phyloP scores from a whole-genome alignment of 1,140 invertebrate genomes.

The Aphaenogaster rudis region DNA sequence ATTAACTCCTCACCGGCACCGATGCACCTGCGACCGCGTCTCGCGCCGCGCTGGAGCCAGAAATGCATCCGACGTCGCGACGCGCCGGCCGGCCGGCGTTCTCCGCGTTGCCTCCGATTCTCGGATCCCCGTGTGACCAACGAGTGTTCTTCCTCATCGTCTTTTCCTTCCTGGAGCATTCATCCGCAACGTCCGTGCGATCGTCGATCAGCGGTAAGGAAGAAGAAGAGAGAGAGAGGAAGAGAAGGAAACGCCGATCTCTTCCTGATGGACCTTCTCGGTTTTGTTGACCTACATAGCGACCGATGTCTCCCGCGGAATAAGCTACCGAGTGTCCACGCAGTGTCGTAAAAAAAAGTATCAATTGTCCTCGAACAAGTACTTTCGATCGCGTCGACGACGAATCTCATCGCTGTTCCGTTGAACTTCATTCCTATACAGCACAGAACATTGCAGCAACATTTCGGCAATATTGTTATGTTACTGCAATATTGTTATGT shows the following conservation, averaged over 20 bases:
- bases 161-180: neutral
- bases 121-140: neutral
- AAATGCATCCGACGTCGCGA: slow-evolving; percentile 63
- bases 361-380: neutral
- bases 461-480: too few species aligned
- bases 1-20: slow-evolving; percentile 78
- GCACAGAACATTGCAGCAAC: too few species aligned
- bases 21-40: slow-evolving; percentile 75
- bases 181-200: neutral
- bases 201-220: slow-evolving; percentile 31
- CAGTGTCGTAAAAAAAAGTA: neutral
- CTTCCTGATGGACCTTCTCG: neutral
- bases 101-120: neutral
- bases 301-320: neutral
- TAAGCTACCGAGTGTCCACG: neutral
- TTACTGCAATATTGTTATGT: too few species aligned
- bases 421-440: neutral
- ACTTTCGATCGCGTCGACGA: neutral
- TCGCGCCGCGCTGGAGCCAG: slow-evolving; percentile 62
- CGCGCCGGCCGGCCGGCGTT: slow-evolving; percentile 56
- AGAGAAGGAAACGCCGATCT: neutral
- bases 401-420: neutral
- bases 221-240: neutral
- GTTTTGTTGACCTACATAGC: neutral
- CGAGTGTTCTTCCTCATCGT: neutral